Evolutionary conservation across 1,140 invertebrate species (phyloP).

Genomic region (Eurosta solidaginis): DNA sequence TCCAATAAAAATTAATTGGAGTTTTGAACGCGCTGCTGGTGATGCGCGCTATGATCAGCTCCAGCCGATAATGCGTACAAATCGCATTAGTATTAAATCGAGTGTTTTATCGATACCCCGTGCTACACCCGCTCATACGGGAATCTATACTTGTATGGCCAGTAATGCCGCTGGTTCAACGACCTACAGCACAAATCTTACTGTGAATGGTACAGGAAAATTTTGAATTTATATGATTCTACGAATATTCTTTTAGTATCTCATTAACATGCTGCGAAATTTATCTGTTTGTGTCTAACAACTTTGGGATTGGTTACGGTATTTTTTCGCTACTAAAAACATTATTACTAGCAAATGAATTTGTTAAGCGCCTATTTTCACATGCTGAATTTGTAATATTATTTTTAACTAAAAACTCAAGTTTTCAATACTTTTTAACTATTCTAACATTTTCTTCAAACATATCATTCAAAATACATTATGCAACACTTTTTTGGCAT

Average conservation of each 20-base stretch:
- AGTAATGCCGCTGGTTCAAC: constrained; percentile 67
- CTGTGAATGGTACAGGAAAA: constrained; percentile 64
- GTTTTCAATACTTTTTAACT: neutral
- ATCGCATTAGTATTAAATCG: constrained; percentile 59
- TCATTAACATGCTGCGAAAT: neutral
- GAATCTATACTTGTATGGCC: constrained; percentile 73
- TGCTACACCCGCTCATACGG: constrained; percentile 68
- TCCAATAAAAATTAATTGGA: constrained; percentile 69
- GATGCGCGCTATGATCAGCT: constrained; percentile 43
- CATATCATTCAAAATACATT: neutral
- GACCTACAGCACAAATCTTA: constrained; percentile 66
- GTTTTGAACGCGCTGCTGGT: constrained; percentile 37
- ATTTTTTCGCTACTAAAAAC: neutral
- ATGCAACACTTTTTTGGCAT: neutral
- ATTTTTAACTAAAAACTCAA: neutral
- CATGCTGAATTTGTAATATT: neutral
- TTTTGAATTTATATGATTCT: neutral
- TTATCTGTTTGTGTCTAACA: neutral
- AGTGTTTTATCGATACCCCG: constrained; percentile 72
- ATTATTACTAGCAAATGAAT: neutral
- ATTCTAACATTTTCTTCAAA: neutral
- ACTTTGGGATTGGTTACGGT: constrained; percentile 12
- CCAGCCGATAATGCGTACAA: constrained; percentile 55
- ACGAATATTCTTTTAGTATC: neutral
- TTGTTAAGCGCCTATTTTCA: neutral